Evolutionary conservation across 2,797 vertebrate species (phyloP).

Genomic region (Synaphobranchus kaupii): DNA sequence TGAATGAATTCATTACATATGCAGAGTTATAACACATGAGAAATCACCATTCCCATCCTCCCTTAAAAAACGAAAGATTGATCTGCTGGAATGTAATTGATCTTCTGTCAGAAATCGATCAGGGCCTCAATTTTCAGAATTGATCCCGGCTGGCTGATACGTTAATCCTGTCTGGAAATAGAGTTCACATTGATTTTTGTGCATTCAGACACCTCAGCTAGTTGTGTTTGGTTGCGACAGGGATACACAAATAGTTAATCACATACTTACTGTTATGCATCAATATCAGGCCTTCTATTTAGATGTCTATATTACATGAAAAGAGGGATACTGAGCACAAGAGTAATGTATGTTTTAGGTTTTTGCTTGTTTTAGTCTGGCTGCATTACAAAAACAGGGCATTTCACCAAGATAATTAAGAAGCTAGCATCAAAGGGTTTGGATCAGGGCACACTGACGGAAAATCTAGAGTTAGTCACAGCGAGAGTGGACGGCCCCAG

Average conservation of each 20-base stretch:
- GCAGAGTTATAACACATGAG: neutral
- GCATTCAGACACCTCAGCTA: neutral
- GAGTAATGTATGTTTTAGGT: conserved; percentile 24
- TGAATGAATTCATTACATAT: no score
- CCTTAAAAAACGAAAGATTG: neutral
- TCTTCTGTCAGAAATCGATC: neutral
- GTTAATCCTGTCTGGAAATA: neutral
- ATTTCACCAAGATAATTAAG: conserved; percentile 29
- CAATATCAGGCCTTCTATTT: neutral
- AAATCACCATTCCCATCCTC: neutral
- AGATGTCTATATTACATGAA: conserved; percentile 25
- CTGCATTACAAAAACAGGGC: neutral
- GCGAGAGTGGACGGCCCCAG: neutral
- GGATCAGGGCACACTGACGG: conserved; percentile 17
- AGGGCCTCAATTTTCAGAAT: conserved; percentile 1
- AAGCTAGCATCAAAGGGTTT: conserved; percentile 28
- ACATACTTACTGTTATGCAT: neutral
- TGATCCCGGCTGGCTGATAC: neutral
- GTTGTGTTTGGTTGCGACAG: neutral
- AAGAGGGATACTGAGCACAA: neutral
- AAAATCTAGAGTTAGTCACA: conserved; percentile 27
- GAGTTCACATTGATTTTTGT: neutral
- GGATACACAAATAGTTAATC: conserved; percentile 18
- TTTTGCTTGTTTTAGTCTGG: no score
- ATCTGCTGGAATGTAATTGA: neutral